These are phyloP conservation scores for Bombyx mori DNA, from an alignment of 1,140 invertebrate genomes.

Conservation along the genomic window ASM3026992v2 NC_085128.1:11926501-11927000, in stretches of 20 bases:
- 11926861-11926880: too few relatives aligned
- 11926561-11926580: constrained; percentile 64
- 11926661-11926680: constrained; percentile 22
- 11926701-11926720: constrained; percentile 29
- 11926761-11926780: too few relatives aligned
- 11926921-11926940: too few relatives aligned
- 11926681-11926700: constrained; percentile 13
- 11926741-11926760: background rate
- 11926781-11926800: too few relatives aligned
- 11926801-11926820: too few relatives aligned
- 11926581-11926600: constrained; percentile 43
- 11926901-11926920: too few relatives aligned
- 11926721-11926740: constrained; percentile 20
- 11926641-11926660: constrained; percentile 52
- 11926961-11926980: too few relatives aligned
- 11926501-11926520: constrained; percentile 70
- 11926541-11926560: constrained; percentile 64
- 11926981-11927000: too few relatives aligned
- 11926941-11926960: too few relatives aligned
- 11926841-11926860: too few relatives aligned
- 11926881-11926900: too few relatives aligned
- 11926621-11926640: constrained; percentile 32
- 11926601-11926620: constrained; percentile 37
- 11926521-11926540: constrained; percentile 66
- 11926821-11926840: too few relatives aligned